phyloP scores from a whole-genome alignment of 2,797 vertebrate genomes.

The Pseudomugil gertrudae region DNA sequence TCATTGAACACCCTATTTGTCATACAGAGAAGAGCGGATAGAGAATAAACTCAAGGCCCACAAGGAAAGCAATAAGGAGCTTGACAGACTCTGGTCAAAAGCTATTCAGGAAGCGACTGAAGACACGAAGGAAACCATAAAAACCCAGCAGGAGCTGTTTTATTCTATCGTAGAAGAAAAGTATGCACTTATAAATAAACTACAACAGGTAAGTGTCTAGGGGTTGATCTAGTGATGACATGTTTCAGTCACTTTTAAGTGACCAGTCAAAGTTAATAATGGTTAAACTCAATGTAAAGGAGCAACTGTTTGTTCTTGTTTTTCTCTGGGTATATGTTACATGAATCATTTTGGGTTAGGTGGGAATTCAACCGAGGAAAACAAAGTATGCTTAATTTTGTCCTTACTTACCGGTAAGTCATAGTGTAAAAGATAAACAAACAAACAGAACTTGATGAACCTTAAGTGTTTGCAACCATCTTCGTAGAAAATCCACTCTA shows the following conservation, averaged over 20 bases:
- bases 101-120: constrained; percentile 70
- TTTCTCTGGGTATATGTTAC: background rate
- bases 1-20: background rate
- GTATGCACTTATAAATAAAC: constrained; percentile 83
- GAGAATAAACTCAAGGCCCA: constrained; percentile 81
- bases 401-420: no score
- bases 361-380: constrained; percentile 86
- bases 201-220: constrained; percentile 82
- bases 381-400: no score
- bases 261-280: background rate
- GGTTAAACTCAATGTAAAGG: background rate
- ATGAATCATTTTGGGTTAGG: constrained; percentile 26
- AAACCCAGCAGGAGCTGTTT: constrained; percentile 82
- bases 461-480: no score
- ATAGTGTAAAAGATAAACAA: no score
- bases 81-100: constrained; percentile 78
- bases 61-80: constrained; percentile 82
- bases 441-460: no score
- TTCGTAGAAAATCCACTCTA: no score
- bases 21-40: constrained; percentile 81
- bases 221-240: background rate
- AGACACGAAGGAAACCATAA: constrained; percentile 82
- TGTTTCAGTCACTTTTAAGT: background rate
- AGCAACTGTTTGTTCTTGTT: background rate
- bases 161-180: constrained; percentile 82